Conservation (phyloP, 37 sponge, comb jelly and placozoan genomes). For the Petrosia ficiformis region DNA sequence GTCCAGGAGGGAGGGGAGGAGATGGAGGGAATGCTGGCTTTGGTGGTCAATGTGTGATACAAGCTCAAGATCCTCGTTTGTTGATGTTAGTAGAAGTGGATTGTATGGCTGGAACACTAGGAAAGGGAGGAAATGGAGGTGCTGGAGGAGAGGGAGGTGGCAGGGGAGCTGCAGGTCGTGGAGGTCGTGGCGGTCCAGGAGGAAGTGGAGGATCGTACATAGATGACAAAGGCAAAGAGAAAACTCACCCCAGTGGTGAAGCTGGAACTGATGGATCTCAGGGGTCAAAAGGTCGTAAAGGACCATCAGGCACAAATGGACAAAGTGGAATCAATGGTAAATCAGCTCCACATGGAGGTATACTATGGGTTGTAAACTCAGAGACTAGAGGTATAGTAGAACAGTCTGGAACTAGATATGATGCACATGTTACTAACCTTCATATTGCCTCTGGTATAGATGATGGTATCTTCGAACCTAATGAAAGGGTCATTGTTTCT, state of each 20-base stretch:
- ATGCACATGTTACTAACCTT: slow-evolving; percentile 22
- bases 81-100: slow-evolving; percentile 74
- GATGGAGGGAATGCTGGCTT: slow-evolving; percentile 63
- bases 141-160: slow-evolving; percentile 51
- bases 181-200: slow-evolving; percentile 54
- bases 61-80: slow-evolving; percentile 39
- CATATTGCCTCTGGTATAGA: slow-evolving; percentile 34
- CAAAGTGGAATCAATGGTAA: slow-evolving; percentile 29
- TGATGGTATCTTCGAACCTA: slow-evolving; percentile 82
- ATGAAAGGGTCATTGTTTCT: slow-evolving; percentile 56
- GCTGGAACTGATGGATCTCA: slow-evolving; percentile 5
- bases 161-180: slow-evolving; percentile 51
- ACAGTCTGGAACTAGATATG: slow-evolving; percentile 47
- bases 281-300: slow-evolving; percentile 18
- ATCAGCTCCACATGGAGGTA: slow-evolving; percentile 39
- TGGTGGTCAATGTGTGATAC: slow-evolving; percentile 60
- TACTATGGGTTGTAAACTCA: slow-evolving; percentile 45
- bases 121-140: slow-evolving; percentile 53
- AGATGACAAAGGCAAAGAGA: slow-evolving; percentile 25
- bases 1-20: slow-evolving; percentile 45
- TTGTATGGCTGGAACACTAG: slow-evolving; percentile 43
- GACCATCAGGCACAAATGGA: slow-evolving; percentile 9
- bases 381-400: slow-evolving; percentile 22
- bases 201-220: slow-evolving; percentile 14
- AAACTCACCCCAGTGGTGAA: slow-evolving; percentile 1